phyloP scores from a whole-genome alignment of 2,797 vertebrate species.

The Neomorphus geoffroyi region DNA sequence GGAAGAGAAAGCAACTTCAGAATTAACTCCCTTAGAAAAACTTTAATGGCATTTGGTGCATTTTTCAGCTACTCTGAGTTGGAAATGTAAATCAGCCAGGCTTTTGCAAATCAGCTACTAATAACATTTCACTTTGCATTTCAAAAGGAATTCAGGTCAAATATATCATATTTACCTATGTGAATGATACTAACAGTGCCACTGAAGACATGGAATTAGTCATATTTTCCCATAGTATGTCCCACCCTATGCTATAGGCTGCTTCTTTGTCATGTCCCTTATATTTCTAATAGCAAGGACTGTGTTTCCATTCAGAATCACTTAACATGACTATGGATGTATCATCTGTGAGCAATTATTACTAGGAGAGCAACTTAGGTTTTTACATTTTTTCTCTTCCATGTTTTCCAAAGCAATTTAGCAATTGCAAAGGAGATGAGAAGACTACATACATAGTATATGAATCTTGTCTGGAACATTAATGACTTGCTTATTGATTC shows the following conservation, averaged over 20 bases:
- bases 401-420: background rate
- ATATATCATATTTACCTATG: background rate
- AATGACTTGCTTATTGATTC: background rate
- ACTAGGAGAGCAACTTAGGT: background rate
- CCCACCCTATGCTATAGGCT: background rate
- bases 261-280: background rate
- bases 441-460: background rate
- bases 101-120: background rate
- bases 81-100: background rate
- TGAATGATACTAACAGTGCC: background rate
- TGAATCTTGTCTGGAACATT: background rate
- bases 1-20: background rate
- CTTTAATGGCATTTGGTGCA: background rate
- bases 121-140: background rate
- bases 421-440: background rate
- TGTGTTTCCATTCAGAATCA: background rate
- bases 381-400: background rate
- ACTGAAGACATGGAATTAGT: background rate
- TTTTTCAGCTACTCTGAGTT: background rate
- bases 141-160: background rate
- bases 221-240: background rate
- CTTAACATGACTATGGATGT: background rate
- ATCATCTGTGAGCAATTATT: background rate
- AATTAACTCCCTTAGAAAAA: background rate
- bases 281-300: background rate